Conservation (phyloP, 2,113 vertebrate genomes). For the Enhydra lutris region DNA sequence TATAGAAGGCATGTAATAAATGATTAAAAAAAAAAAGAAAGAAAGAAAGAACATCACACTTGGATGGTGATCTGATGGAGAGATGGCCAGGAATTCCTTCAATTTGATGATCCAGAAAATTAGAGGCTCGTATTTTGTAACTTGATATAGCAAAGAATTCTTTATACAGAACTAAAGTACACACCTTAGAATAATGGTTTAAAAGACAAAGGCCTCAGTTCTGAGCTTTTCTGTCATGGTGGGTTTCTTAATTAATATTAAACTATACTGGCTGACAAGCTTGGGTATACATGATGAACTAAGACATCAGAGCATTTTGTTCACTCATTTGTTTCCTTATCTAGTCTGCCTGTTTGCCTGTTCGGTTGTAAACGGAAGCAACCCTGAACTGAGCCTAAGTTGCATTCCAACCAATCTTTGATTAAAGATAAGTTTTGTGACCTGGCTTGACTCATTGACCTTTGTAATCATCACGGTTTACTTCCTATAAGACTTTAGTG, state of each 20-base stretch:
- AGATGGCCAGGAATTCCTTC: not conserved
- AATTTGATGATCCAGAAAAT: not conserved
- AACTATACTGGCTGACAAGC: not conserved
- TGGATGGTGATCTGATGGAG: not conserved
- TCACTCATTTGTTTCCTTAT: not conserved
- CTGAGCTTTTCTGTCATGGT: not conserved
- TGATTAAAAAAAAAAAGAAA: not conserved
- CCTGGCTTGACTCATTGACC: not conserved
- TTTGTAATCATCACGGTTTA: not conserved
- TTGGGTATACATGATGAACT: not conserved
- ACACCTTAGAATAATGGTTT: not conserved
- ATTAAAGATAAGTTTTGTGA: not conserved
- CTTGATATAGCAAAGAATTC: not conserved
- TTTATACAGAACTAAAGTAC: not conserved
- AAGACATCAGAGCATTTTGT: not conserved
- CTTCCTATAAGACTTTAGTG: not conserved
- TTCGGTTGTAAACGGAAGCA: not conserved
- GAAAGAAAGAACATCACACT: not conserved
- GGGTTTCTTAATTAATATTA: not conserved
- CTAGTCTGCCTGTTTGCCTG: not conserved
- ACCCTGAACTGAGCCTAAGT: not conserved
- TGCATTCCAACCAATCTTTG: not conserved
- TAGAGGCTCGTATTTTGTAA: not conserved
- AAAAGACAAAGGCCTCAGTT: not conserved
- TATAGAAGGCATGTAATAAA: not conserved